Evolutionary conservation across 2,797 vertebrate genomes (phyloP).

Genomic region (Helicolenus hilgendorfi): DNA sequence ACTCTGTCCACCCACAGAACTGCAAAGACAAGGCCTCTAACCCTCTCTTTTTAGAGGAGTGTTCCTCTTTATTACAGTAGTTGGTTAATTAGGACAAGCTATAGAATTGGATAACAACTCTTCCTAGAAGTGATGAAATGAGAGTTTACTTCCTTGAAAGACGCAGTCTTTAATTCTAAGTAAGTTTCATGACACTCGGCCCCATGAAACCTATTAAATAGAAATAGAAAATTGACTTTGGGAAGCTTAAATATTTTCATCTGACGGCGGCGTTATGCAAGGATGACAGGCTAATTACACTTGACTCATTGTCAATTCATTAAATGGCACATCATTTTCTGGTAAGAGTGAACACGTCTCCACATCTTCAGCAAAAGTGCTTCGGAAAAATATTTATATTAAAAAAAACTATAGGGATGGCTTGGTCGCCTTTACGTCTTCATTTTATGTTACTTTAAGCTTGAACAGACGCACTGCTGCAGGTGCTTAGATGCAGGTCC

Average conservation of each 20-base stretch:
- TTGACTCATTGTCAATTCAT: conserved; percentile 67
- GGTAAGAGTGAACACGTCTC: conserved; percentile 9
- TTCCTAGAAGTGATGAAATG: conserved; percentile 35
- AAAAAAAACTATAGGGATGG: conserved; percentile 14
- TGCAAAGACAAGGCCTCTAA: conserved; percentile 18
- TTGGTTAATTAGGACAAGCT: conserved; percentile 52
- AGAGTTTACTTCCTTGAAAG: conserved; percentile 54
- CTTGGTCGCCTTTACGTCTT: conserved; percentile 22
- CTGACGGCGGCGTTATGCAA: conserved; percentile 47
- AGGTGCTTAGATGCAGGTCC: conserved; percentile 38
- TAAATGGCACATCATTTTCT: conserved; percentile 53
- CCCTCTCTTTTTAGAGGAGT: not conserved
- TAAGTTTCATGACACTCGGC: conserved; percentile 45
- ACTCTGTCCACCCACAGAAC: conserved; percentile 32
- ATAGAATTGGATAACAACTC: conserved; percentile 41
- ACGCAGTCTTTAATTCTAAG: conserved; percentile 34
- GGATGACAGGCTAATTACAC: conserved; percentile 66
- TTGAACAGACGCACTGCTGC: conserved; percentile 19
- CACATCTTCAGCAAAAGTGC: conserved; percentile 39
- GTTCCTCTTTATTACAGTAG: conserved; percentile 43
- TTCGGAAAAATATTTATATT: not conserved
- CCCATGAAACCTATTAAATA: conserved; percentile 54
- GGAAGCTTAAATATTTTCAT: conserved; percentile 56
- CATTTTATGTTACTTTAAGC: conserved; percentile 26
- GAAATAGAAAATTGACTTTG: conserved; percentile 55